Conservation (phyloP, 2,113 vertebrate genomes). For the Oceanites oceanicus region DNA sequence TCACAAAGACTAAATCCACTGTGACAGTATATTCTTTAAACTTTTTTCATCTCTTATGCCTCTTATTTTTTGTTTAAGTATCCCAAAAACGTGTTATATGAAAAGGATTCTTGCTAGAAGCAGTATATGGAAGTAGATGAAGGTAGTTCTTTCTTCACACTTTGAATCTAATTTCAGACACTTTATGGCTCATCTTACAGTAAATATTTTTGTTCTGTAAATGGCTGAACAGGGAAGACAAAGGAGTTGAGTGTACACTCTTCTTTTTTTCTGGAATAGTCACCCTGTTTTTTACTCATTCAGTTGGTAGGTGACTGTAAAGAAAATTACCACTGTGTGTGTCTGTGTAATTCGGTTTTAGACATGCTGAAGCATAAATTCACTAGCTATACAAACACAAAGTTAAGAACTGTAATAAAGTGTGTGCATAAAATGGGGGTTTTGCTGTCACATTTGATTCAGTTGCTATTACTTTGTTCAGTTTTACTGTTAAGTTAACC, state of each 20-base stretch:
- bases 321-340: background rate
- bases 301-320: background rate
- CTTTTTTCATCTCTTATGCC: background rate
- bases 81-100: background rate
- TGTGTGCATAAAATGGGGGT: background rate
- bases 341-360: conserved; percentile 10
- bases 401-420: conserved; percentile 54
- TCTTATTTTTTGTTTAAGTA: background rate
- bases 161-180: background rate
- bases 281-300: background rate
- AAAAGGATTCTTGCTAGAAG: background rate
- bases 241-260: background rate
- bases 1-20: background rate
- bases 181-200: background rate
- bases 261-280: background rate
- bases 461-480: conserved; percentile 1
- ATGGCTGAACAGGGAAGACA: background rate
- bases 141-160: background rate
- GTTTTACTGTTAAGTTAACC: conserved; percentile 5
- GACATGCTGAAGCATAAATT: conserved; percentile 22
- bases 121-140: background rate
- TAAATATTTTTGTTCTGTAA: background rate
- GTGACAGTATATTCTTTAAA: background rate
- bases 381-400: background rate
- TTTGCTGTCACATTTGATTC: conserved; percentile 49